Percentiles rank a stretch among this genome's conserved stretches.
phyloP scores from a whole-genome alignment of 2,113 vertebrate genomes.

The Carassius gibelio region DNA sequence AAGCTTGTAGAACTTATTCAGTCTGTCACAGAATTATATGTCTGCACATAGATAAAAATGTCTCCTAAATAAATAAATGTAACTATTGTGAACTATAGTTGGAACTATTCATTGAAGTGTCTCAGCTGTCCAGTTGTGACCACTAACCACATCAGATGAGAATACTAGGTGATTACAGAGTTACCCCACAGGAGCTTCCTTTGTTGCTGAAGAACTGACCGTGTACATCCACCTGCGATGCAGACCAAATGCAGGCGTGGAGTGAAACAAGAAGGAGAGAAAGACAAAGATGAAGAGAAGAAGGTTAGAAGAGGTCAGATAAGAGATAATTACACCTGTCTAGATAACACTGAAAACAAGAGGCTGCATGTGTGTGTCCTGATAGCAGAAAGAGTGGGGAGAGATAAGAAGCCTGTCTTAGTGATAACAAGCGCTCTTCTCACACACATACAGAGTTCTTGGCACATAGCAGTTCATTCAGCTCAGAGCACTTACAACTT shows the following conservation, averaged over 20 bases:
- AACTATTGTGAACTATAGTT: neutral
- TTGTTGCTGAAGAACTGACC: constrained; percentile 19
- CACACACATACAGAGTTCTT: constrained; percentile 42
- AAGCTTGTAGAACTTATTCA: neutral
- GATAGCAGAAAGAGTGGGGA: constrained; percentile 6
- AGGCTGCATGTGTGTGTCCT: constrained; percentile 29
- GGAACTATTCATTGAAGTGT: neutral
- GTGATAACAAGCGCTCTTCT: constrained; percentile 22
- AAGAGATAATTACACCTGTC: constrained; percentile 54
- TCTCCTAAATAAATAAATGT: neutral
- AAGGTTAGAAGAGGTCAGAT: constrained; percentile 32
- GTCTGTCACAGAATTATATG: neutral
- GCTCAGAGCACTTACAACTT: neutral
- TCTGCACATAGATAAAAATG: neutral
- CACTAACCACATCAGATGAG: neutral
- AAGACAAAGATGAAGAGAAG: constrained; percentile 1
- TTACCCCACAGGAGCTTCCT: neutral
- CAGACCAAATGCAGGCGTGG: neutral
- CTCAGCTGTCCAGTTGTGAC: neutral
- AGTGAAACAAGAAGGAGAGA: neutral
- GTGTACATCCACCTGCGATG: neutral
- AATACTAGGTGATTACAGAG: neutral
- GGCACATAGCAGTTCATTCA: neutral
- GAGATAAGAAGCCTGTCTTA: constrained; percentile 47
- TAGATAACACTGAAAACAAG: constrained; percentile 45